Evolutionary conservation across 2,888 invertebrate genomes (phyloP), one percentile per base, ranked within the genome.

Genomic region (Acholoe squamosa): DNA sequence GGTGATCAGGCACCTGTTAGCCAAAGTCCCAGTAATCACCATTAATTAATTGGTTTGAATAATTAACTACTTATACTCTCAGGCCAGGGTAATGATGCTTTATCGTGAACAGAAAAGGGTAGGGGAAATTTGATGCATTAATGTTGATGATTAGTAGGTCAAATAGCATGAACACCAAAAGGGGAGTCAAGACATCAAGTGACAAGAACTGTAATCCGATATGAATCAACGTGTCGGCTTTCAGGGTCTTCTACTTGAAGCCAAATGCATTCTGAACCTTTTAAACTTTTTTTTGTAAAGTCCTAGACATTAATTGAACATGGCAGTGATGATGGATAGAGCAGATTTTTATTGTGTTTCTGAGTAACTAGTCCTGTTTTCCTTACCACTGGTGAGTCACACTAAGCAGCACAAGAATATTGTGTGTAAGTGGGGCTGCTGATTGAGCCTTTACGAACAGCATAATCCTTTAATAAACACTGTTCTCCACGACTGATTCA

Each of bases 21-120:
- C 7, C 7, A n/a, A n/a, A 67, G 67, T 25, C 7, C 67, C 67
- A 7, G 16, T 67, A 67, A 67, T 67, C n/a, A 67, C 14, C n/a
- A 67, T 67, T 67, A 67, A 67, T 67, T 67, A 67, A 67, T 67
- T 67, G 67, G 67, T 25, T n/a, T 67, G n/a, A 67, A 67, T 67
- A 67, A 67, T 67, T 67, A 67, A 67, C 67, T n/a, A n/a, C n/a
- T 67, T 7, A 12, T n/a, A 7, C 12, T n/a, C 12, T n/a, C 7
- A 12, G 14, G n/a, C n/a, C 67, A n/a, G 67, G 67, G 14, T 12
- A 67, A 67, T 67, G n/a, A n/a, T n/a, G n/a, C n/a, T n/a, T 67
- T n/a, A 67, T 16, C 67, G n/a, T n/a, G 67, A 16, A 67, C 7
- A 54, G 19, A 54, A 54, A 25, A 7, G 12, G 7, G 7, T 22